Conservation (phyloP, 2,797 vertebrate species). For the Amphiprion clarkii region DNA sequence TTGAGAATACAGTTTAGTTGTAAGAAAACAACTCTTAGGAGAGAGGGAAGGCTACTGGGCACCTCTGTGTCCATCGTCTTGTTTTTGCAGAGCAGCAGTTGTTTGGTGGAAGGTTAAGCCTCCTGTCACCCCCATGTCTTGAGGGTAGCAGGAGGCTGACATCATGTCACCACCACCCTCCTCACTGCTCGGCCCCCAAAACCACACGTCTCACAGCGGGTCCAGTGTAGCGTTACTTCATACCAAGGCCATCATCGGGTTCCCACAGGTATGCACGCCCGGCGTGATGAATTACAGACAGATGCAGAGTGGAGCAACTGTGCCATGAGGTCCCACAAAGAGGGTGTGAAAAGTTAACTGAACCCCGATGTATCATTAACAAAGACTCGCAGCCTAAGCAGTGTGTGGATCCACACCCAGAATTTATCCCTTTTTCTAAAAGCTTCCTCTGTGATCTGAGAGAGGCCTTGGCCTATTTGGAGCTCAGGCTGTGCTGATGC, state of each 20-base stretch:
- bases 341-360: constrained; percentile 50
- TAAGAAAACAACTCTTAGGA: no score
- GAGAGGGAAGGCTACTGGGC: background rate
- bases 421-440: constrained; percentile 34
- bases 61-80: constrained; percentile 9
- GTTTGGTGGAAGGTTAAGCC: constrained; percentile 57
- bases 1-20: no score
- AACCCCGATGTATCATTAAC: constrained; percentile 51
- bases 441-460: constrained; percentile 56
- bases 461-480: constrained; percentile 62
- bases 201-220: constrained; percentile 30
- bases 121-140: constrained; percentile 13
- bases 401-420: constrained; percentile 22
- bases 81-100: constrained; percentile 51
- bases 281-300: constrained; percentile 81
- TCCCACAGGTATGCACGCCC: constrained; percentile 63
- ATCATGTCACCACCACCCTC: constrained; percentile 20
- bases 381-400: constrained; percentile 26
- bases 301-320: constrained; percentile 68
- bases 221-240: constrained; percentile 79
- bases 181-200: background rate
- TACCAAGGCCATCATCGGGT: constrained; percentile 70
- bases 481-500: constrained; percentile 32
- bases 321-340: constrained; percentile 34
- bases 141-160: constrained; percentile 19